phyloP scores from a whole-genome alignment of 2,113 vertebrate genomes.

The Galemys pyrenaicus region DNA sequence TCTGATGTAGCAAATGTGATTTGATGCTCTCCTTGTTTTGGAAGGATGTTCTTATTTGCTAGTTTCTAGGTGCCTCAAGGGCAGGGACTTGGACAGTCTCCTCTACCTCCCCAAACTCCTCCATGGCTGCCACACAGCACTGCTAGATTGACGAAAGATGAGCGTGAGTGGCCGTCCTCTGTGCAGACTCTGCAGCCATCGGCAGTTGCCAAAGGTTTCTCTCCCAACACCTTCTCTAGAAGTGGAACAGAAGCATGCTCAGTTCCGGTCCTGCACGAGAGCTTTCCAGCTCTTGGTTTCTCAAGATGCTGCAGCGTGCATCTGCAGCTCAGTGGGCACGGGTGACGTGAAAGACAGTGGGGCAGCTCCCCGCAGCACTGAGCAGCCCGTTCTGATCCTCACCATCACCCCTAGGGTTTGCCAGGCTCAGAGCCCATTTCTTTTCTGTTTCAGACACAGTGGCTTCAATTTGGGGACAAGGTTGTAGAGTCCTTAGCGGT shows the following conservation, averaged over 20 bases:
- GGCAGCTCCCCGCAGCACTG: accelerated
- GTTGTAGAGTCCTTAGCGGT: not conserved
- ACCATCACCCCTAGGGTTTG: not conserved
- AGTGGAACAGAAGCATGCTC: not conserved
- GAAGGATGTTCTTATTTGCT: not conserved
- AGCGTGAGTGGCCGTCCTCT: not conserved
- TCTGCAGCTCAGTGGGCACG: not conserved
- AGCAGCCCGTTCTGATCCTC: not conserved
- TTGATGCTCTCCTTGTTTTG: not conserved
- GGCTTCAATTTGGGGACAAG: not conserved
- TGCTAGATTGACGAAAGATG: not conserved
- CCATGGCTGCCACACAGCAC: not conserved
- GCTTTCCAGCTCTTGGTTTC: not conserved
- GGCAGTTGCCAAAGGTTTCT: not conserved
- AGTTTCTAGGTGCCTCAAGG: not conserved
- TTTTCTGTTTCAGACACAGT: not conserved
- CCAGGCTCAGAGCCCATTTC: not conserved
- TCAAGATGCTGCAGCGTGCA: not conserved
- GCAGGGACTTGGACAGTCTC: not conserved
- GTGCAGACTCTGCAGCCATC: not conserved
- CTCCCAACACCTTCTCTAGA: not conserved
- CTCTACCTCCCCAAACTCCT: not conserved
- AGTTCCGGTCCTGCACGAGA: not conserved
- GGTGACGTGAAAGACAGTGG: not conserved
- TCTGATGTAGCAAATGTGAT: not conserved